Base-by-base conservation (phyloP, 2,113 vertebrate genomes). In the Delphinus delphis region DNA sequence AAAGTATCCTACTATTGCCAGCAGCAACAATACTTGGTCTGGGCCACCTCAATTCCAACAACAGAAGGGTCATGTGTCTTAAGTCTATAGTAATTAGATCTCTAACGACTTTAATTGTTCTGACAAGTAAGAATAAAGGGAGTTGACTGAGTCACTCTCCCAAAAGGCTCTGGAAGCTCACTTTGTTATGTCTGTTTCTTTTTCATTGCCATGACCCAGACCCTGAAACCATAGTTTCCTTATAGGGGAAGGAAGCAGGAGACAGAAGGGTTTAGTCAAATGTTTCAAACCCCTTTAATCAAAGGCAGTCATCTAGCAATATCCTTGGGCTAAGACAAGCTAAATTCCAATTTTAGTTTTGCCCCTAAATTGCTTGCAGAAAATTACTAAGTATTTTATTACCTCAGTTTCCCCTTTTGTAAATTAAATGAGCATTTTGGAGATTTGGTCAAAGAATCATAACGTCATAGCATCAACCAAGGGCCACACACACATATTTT, bases 401-500 rank as follows among this genome's bases (percentile, higher is more conserved):
- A 28, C 82, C 60, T 96, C 88, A 96, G 63, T 97, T 97, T 98
- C 47, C 73, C 31, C 47, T 88, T 93, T 84, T 85, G 38, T 44
- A 97, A 97, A 96, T 62, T 36, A 6, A 63, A 86, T 81, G 68
- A 73, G 44, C 33, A 91, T 91, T 93, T 86, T 93, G 68, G 50
- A 95, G n/a, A 93, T 93, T 90, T 86, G 85, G 38, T 87, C 25
- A 76, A 97, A 97, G 38, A 90, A 95, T 95, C 88, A 87, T 17
- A 88, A 26, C 15, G 44, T 55, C 25, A 92, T 83, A 90, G 26
- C 70, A 95, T 97, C 86, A 92, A 73, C 47, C 33, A 65, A 94
- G 33, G 76, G 11, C 21, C 55, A 70, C 17, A 60, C 21, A 88
- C 4, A 71, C 33, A 73, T 67, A 77, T 79, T 93, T 92, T 60